Evolutionary conservation across 1,140 invertebrate genomes (phyloP), one percentile per base, ranked within the genome.

Genomic region (Hypsibius dujardini): DNA sequence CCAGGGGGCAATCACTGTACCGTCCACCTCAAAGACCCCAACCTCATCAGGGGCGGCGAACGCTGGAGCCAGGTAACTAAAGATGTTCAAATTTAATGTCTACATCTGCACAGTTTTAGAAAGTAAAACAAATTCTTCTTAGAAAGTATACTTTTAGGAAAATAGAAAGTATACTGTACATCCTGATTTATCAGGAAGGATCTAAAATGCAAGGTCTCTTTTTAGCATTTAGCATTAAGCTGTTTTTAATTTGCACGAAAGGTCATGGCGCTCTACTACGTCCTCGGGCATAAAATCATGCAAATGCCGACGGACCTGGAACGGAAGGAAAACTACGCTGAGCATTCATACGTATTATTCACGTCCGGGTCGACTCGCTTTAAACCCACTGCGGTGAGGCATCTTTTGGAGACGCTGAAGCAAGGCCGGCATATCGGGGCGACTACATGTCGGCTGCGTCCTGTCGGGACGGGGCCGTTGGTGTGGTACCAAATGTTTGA

Each of bases 261-360:
- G 76, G 80, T 85, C 42, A 82, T 82, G 81, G 82, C 82, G 74
- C 82, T 82, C 79, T 82, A 82, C 74, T 82, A 81, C 73, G 74
- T 82, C 1, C 76, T 82, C 28, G 81, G 80, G 0, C 80, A 80
- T 73, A 76, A 79, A 28, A 77, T 83, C 62, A 77, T 82, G 74
- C 74, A 77, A 69, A 73, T 75, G 2, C 75, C 74, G 56, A 71
- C 72, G 46, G 74, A 74, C 69, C 73, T 74, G 70, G 28, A 71
- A 42, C 74, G 75, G 74, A 71, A 71, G 71, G 75, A 76, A 72
- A 71, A 70, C 1, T 60, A 50, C 70, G 79, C 80, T 1, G 77
- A 82, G 67, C 82, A 82, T 72, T 82, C 81, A 0, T 82, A 79
- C 72, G 75, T 82, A 7, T 72, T 82, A 59, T 80, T 81, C 1